phyloP scores from a whole-genome alignment of 2,797 vertebrate species.

The Nyctibius grandis region DNA sequence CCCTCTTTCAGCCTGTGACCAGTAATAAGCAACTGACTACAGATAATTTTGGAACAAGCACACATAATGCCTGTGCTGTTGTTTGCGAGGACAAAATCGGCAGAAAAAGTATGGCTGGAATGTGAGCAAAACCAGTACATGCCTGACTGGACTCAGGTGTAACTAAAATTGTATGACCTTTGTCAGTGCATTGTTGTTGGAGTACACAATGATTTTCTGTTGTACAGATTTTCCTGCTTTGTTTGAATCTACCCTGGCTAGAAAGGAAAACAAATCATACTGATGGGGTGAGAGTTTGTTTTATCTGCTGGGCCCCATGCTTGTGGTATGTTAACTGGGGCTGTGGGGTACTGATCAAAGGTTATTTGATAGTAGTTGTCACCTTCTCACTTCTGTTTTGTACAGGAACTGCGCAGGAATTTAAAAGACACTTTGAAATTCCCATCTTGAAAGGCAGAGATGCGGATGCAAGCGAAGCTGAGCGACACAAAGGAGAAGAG shows the following conservation, averaged over 20 bases:
- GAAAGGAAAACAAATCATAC: background rate
- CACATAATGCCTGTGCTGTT: background rate
- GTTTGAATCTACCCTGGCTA: background rate
- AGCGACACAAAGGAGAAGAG: constrained; percentile 86
- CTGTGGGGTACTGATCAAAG: background rate
- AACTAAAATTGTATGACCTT: background rate
- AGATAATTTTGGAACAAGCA: background rate
- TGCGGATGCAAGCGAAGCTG: constrained; percentile 87
- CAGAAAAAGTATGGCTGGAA: background rate
- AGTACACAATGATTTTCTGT: background rate
- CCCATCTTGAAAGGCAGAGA: constrained; percentile 95
- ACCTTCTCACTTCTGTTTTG: constrained; percentile 10
- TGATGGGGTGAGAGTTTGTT: background rate
- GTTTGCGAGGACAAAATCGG: background rate
- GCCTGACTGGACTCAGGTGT: background rate
- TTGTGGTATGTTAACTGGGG: background rate
- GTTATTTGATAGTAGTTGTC: background rate
- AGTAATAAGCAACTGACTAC: background rate
- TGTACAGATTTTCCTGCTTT: background rate
- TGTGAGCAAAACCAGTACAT: background rate
- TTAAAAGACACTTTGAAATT: constrained; percentile 94
- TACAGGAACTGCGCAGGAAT: constrained; percentile 92
- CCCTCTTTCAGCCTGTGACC: background rate
- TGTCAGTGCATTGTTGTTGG: background rate
- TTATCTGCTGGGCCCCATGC: background rate